These are phyloP conservation scores for Heteronetta atricapilla DNA, from an alignment of 2,113 vertebrate species.

Conservation along the genomic window DNA sequence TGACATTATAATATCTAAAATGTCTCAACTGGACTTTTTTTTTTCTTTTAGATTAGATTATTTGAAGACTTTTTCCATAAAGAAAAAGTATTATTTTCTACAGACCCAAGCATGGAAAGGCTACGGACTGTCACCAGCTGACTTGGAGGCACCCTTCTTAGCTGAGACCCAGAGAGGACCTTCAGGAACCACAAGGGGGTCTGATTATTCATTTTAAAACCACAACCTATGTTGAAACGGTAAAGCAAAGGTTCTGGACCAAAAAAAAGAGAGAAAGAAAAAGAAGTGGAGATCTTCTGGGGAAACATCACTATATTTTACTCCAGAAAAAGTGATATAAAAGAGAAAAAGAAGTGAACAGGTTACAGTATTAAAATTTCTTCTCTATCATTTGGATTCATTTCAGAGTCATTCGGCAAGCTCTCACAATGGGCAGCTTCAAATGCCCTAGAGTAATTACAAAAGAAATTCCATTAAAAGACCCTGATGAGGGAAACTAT, in stretches of 20 bases:
- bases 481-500: conserved; percentile 3
- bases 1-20: not conserved
- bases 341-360: not conserved
- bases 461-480: conserved; percentile 28
- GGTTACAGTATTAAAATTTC: not conserved
- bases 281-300: not conserved
- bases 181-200: not conserved
- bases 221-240: not conserved
- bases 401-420: not conserved
- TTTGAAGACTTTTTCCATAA: not conserved
- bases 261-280: not conserved
- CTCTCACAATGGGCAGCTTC: not conserved
- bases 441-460: conserved; percentile 9
- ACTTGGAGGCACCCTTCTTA: not conserved
- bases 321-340: not conserved
- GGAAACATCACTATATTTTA: not conserved
- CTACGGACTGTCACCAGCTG: not conserved
- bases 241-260: not conserved
- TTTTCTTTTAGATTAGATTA: not conserved
- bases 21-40: not conserved
- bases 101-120: not conserved
- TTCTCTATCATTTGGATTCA: not conserved
- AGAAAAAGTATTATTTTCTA: not conserved
- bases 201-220: not conserved
- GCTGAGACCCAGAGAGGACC: not conserved